Percentiles rank a stretch among this genome's conserved stretches.
These are phyloP conservation scores for Leptinotarsa juncta DNA, from an alignment of 2,888 invertebrate genomes.

Conservation along the genomic window DNA sequence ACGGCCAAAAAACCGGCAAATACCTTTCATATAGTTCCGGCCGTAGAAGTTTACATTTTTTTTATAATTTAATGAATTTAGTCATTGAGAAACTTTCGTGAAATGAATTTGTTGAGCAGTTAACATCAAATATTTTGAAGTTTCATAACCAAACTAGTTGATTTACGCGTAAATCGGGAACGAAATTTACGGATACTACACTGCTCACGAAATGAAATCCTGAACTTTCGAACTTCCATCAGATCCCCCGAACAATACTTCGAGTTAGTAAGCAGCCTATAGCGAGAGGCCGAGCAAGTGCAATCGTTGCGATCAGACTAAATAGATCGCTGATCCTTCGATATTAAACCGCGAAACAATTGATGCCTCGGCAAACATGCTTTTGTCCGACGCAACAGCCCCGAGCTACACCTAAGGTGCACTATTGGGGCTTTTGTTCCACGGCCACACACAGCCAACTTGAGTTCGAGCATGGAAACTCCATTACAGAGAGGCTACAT, in stretches of 20 bases:
- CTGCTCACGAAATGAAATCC: slow-evolving; percentile 4
- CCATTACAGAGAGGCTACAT: slow-evolving; percentile 65
- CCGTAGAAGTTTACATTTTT: no score
- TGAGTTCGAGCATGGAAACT: slow-evolving; percentile 65
- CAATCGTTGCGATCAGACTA: slow-evolving; percentile 15
- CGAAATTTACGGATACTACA: neutral
- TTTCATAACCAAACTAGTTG: no score
- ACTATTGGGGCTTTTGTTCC: slow-evolving; percentile 61
- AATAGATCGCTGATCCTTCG: slow-evolving; percentile 48
- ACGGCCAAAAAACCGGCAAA: no score
- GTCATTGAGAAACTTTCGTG: no score
- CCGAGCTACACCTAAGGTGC: slow-evolving; percentile 61
- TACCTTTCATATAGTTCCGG: no score
- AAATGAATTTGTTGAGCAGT: no score
- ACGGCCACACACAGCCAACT: slow-evolving; percentile 64
- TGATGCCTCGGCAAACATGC: slow-evolving; percentile 54
- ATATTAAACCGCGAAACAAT: slow-evolving; percentile 58
- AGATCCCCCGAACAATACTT: slow-evolving; percentile 16
- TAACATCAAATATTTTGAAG: no score
- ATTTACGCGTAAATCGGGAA: neutral
- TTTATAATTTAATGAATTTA: no score
- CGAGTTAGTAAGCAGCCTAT: slow-evolving; percentile 15
- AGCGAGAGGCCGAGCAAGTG: slow-evolving; percentile 3
- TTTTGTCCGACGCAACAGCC: slow-evolving; percentile 57
- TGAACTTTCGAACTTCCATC: neutral